Evolutionary conservation across 2,797 vertebrate species (phyloP), one percentile per base, ranked within the genome.

Genomic region (Myotis vivesi): DNA sequence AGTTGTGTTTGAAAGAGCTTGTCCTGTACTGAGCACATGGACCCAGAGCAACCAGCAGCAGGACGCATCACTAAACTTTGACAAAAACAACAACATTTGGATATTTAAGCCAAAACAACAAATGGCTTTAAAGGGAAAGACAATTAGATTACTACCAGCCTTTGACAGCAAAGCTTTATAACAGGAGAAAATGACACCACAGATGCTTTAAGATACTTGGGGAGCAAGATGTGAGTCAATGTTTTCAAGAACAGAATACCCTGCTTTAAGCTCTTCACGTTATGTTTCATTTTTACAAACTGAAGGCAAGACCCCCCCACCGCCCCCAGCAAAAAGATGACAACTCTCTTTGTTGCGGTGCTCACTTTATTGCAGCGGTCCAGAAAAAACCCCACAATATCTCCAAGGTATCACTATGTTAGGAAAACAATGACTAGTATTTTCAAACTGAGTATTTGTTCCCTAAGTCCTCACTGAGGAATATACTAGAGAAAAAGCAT

Each of bases 131-230:
- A 36, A 92, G 71, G 7, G 41, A 77, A 76, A 72, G 17, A 75
- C 44, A 15, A 80, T 66, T 36, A 82, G 17, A 38, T 38, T 30
- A 49, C 25, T 33, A 23, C 38, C 49, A 4, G 57, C 71, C 69
- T 92, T 83, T 89, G 44, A 49, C 0, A 64, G 41, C 11, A 75
- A 89, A 81, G 30, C 15, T 87, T 84, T 46, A 92, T 17, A 11
- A 44, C 33, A 51, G 53, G 59, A 71, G 41, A 84, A 87, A 93
- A 87, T 53, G 57, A 62, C 20, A 28, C 33, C 77, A 89, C 4
- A 9, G 4, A 33, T 19, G 6, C 41, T 44, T 44, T 38, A 93
- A 83, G 69, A 51, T 23, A 38, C 41, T 30, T 30, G 5, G 87
- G 30, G 6, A 51, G 28, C 66, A 86, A 86, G 41, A 57, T 46